These are phyloP conservation scores for Prosapia bicincta DNA, from an alignment of 2,888 invertebrate genomes.

Conservation along the genomic window DNA sequence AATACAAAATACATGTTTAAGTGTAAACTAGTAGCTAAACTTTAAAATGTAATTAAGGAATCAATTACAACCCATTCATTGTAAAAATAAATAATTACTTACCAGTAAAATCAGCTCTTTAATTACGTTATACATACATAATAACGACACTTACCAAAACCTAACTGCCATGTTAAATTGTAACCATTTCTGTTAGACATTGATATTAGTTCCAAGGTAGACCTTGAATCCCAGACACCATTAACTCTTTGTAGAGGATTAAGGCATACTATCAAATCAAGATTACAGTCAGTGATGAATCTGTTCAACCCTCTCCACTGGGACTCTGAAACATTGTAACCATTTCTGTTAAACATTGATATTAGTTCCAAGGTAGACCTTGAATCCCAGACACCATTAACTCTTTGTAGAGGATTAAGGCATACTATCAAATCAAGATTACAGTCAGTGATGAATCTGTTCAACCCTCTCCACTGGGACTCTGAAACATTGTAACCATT, in stretches of 20 bases:
- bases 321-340: not conserved
- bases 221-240: not conserved
- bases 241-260: not conserved
- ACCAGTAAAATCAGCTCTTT: too few relatives aligned
- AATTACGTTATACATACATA: too few relatives aligned
- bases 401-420: not conserved
- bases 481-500: not conserved
- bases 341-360: not conserved
- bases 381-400: not conserved
- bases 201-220: not conserved
- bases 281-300: not conserved
- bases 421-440: not conserved
- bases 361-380: not conserved
- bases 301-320: not conserved
- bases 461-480: not conserved
- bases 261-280: not conserved
- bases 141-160: not conserved
- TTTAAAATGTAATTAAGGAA: too few relatives aligned
- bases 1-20: too few relatives aligned
- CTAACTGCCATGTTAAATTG: not conserved
- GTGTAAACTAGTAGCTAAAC: too few relatives aligned
- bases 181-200: not conserved
- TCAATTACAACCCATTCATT: too few relatives aligned
- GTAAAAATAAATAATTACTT: too few relatives aligned
- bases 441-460: not conserved